A percentile compares a stretch with the other conserved stretches of the same genome.
Conservation (phyloP, 2,797 vertebrate species). For the Oceanodroma leucorhoa region DNA sequence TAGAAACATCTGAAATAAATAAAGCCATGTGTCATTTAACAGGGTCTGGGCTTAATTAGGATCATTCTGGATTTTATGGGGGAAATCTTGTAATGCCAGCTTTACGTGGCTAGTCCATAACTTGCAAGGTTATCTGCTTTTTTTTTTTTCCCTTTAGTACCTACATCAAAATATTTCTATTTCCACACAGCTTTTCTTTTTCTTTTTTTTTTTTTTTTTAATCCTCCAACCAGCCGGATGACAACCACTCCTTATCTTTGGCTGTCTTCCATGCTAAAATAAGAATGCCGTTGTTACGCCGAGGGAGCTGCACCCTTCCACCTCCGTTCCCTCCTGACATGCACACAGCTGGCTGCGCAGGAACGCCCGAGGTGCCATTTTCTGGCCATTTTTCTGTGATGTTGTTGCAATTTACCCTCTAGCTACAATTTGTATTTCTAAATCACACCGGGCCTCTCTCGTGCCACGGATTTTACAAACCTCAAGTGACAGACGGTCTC, state of each 20-base stretch:
- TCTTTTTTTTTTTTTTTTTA: neutral
- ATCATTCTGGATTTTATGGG: constrained; percentile 38
- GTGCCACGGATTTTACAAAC: neutral
- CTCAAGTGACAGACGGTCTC: neutral
- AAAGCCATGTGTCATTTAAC: constrained; percentile 47
- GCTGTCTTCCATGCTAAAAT: constrained; percentile 63
- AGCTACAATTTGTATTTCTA: neutral
- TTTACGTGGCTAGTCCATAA: neutral
- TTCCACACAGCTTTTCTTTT: neutral
- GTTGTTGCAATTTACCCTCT: neutral
- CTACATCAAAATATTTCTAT: constrained; percentile 8
- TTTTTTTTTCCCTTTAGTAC: neutral
- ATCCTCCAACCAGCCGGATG: constrained; percentile 30
- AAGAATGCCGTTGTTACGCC: constrained; percentile 26
- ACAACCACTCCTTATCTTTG: constrained; percentile 63
- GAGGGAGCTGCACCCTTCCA: constrained; percentile 57
- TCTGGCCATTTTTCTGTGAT: neutral
- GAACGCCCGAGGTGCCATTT: constrained; percentile 12
- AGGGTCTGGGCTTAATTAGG: constrained; percentile 53
- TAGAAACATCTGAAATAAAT: constrained; percentile 69
- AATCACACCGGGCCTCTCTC: neutral
- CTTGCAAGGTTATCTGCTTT: constrained; percentile 1
- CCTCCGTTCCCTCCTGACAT: constrained; percentile 3
- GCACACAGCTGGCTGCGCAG: neutral
- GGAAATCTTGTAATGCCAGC: constrained; percentile 21